Base-by-base conservation (phyloP, 2,113 vertebrate genomes). In the Paracanthobrama guichenoti region DNA sequence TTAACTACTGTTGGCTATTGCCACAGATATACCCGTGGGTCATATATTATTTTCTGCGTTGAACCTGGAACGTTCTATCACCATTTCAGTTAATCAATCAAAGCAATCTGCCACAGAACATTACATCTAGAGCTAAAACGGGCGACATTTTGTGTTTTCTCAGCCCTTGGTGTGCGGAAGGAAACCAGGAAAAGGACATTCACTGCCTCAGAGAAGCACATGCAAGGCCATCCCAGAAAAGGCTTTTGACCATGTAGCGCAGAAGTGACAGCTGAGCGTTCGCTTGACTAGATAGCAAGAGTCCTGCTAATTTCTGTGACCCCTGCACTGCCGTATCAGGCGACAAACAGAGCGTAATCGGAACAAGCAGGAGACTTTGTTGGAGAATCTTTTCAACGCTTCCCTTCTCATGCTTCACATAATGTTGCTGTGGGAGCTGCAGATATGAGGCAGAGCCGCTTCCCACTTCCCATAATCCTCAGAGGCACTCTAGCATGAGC, bases 221-320 rank as follows among this genome's bases (percentile, higher is more conserved):
- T 48, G 81, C 39, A 28, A 79, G 35, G 85, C n/a, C 66, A 31
- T 13, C 53, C 62, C 14, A 35, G 18, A 53, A 50, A 75, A 74
- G 46, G 57, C 62, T 64, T 79, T 75, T 31, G 81, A 67, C 67
- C 31, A 57, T 31, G 35, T 22, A 64, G 66, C 6, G 1, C 55
- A 55, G 50, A 62, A 64, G 71, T 60, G 85, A 55, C 74, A 83
- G 85, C 85, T 80, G 85, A 83, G 67, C 12, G 6, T 74, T 84
- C 39, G 59, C 81, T 74, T 60, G 35, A 69, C 74, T 75, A 64
- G 76, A 31, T 26, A 39, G 55, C 57, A 31, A 26, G 46, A 74
- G 75, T 77, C 44, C 26, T 14, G 55, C 39, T 75, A 26, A 73
- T 76, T 76, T 26, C 31, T 28, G 22, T 72, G 72, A 72, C 72